Percentiles rank a stretch among this genome's conserved stretches.
Evolutionary conservation across 2,888 invertebrate genomes (phyloP).

Genomic region (Dexiosoma caninum): DNA sequence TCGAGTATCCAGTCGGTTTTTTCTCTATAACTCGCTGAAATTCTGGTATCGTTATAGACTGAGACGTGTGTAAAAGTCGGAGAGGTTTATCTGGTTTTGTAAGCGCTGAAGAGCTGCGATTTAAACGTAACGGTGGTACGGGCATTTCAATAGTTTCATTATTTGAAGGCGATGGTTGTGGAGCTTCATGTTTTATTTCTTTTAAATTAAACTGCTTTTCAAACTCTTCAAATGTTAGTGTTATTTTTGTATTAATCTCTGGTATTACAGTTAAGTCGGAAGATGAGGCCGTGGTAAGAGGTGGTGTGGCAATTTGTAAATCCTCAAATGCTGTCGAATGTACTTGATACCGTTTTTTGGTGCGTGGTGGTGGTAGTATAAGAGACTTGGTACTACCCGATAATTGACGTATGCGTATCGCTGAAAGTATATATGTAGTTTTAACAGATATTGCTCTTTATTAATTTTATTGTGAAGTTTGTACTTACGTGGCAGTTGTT

Average conservation of each 20-base stretch:
- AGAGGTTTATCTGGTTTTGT: conserved; percentile 30
- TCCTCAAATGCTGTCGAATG: conserved; percentile 61
- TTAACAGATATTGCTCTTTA: background rate
- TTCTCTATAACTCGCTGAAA: conserved; percentile 45
- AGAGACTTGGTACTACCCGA: conserved; percentile 60
- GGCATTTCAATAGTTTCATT: conserved; percentile 26
- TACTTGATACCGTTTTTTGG: conserved; percentile 43
- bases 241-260: conserved; percentile 52
- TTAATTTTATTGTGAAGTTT: background rate
- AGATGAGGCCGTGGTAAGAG: conserved; percentile 19
- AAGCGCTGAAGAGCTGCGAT: conserved; percentile 49
- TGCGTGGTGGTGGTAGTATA: conserved; percentile 46
- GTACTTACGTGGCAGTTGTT: conserved; percentile 71
- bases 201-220: conserved; percentile 49
- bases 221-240: conserved; percentile 67
- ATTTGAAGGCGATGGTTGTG: background rate
- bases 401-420: conserved; percentile 66
- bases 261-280: conserved; percentile 10
- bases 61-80: conserved; percentile 30
- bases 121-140: conserved; percentile 52
- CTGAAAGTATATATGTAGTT: conserved; percentile 54
- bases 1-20: conserved; percentile 40
- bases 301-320: conserved; percentile 22
- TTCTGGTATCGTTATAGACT: conserved; percentile 40
- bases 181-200: conserved; percentile 1